phyloP scores from a whole-genome alignment of 2,888 invertebrate species.

The Linyphia triangularis region DNA sequence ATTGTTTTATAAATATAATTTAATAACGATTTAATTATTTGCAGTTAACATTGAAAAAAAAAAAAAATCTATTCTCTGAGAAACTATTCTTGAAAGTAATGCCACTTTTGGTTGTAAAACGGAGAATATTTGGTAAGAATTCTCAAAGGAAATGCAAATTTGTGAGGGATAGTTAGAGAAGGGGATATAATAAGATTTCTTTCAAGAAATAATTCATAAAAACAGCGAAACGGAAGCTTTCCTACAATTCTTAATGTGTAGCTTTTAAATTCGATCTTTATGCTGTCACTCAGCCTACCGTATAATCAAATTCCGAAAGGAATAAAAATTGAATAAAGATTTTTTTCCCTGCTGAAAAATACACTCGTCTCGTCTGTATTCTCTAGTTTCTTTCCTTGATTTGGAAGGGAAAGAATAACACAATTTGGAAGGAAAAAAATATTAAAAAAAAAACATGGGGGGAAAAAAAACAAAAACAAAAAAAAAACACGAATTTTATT shows the following conservation, averaged over 20 bases:
- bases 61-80: too few species aligned
- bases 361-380: not conserved
- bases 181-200: slow-evolving; percentile 18
- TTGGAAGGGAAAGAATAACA: slow-evolving; percentile 33
- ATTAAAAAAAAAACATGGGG: not conserved
- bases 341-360: not conserved
- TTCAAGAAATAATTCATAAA: slow-evolving; percentile 16
- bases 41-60: too few species aligned
- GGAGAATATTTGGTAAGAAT: too few species aligned
- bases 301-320: slow-evolving; percentile 56
- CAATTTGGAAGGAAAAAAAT: slow-evolving; percentile 6
- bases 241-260: slow-evolving; percentile 20
- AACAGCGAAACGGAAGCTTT: slow-evolving; percentile 1
- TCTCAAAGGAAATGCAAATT: not conserved
- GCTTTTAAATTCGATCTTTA: slow-evolving; percentile 58
- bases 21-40: too few species aligned
- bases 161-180: not conserved
- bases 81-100: too few species aligned
- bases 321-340: slow-evolving; percentile 23
- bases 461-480: slow-evolving; percentile 8
- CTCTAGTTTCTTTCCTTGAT: slow-evolving; percentile 27
- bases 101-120: too few species aligned
- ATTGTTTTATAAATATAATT: too few species aligned
- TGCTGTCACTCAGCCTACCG: slow-evolving; percentile 41
- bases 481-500: slow-evolving; percentile 37